A percentile compares a stretch with the other conserved stretches of the same genome.
Evolutionary conservation across 1,140 invertebrate genomes (phyloP).

Genomic region (Aradophagus sp.): DNA sequence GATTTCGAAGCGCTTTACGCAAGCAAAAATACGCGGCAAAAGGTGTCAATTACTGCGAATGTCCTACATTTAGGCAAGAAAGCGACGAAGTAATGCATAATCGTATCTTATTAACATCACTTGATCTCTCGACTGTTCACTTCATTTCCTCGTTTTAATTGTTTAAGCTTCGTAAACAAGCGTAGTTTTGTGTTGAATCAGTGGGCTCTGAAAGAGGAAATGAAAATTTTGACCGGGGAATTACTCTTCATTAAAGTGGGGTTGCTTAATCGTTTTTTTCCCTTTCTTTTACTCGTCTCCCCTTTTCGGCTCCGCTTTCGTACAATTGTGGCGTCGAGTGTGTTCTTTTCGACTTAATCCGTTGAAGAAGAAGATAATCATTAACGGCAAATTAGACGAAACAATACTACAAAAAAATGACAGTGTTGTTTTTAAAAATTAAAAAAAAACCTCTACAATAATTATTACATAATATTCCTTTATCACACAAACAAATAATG

Average conservation of each 20-base stretch:
- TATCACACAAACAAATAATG: no score
- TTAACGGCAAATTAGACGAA: no score
- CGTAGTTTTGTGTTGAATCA: conserved; percentile 45
- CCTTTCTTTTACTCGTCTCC: no score
- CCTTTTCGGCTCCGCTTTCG: no score
- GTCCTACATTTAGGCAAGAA: conserved; percentile 59
- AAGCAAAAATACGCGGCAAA: conserved; percentile 32
- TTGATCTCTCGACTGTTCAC: conserved; percentile 58
- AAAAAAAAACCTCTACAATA: no score
- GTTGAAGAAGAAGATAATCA: no score
- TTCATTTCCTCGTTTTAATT: conserved; percentile 62
- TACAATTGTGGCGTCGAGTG: no score
- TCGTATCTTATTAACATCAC: conserved; percentile 63
- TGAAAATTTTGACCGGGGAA: conserved; percentile 11
- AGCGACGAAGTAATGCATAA: conserved; percentile 61
- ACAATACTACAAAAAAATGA: no score
- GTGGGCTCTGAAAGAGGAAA: conserved; percentile 16
- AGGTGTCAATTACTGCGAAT: conserved; percentile 48
- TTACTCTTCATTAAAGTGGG: conserved; percentile 2
- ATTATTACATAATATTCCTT: no score
- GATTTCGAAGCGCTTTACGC: conserved; percentile 19
- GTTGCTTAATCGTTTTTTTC: no score
- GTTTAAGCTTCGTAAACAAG: conserved; percentile 53
- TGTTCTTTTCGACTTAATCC: no score
- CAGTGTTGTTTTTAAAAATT: no score